phyloP scores from a whole-genome alignment of 2,888 invertebrate genomes.

The Tetropium fuscum region DNA sequence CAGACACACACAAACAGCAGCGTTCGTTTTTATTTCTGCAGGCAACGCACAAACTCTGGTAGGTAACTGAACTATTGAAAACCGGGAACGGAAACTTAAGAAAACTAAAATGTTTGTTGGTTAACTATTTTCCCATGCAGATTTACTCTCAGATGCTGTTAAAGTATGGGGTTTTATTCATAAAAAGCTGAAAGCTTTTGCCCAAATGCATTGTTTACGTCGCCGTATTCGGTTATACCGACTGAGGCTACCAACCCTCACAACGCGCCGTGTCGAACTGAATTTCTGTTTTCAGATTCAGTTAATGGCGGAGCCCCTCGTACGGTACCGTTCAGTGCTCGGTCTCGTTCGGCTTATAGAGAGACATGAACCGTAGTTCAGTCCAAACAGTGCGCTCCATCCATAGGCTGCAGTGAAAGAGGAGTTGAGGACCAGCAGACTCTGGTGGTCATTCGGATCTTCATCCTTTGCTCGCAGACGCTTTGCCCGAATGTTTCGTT shows the following conservation, averaged over 20 bases:
- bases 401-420: constrained; percentile 27
- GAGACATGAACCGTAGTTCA: constrained; percentile 42
- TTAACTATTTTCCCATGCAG: constrained; percentile 11
- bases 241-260: constrained; percentile 28
- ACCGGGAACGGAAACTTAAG: constrained; percentile 7
- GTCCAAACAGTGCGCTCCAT: constrained; percentile 31
- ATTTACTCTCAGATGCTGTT: neutral
- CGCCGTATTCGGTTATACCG: constrained; percentile 23
- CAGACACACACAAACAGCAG: neutral
- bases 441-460: constrained; percentile 37
- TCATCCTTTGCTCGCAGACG: constrained; percentile 28
- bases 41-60: neutral
- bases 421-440: constrained; percentile 11
- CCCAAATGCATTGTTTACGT: constrained; percentile 53
- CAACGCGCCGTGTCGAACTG: constrained; percentile 49
- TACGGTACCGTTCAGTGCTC: constrained; percentile 30
- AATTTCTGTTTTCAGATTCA: constrained; percentile 44
- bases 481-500: constrained; percentile 29
- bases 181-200: constrained; percentile 9
- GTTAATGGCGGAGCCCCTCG: constrained; percentile 50
- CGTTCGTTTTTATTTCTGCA: neutral
- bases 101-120: constrained; percentile 10
- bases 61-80: neutral
- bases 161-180: constrained; percentile 24
- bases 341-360: constrained; percentile 31